Base-by-base conservation (phyloP, 1,140 invertebrate species). In the Pseudoatta argentina region DNA sequence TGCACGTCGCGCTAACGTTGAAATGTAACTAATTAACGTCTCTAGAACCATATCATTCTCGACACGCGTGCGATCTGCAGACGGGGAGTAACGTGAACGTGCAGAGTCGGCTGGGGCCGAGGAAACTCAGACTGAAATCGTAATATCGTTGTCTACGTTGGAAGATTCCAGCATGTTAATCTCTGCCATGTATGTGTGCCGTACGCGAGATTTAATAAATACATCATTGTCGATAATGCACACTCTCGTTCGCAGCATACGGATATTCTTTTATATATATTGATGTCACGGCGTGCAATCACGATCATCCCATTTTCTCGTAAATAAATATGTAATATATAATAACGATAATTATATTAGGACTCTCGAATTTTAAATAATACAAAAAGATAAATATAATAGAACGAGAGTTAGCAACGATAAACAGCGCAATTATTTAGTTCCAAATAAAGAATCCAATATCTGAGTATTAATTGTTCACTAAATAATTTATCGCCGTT, bases 1-100 rank as follows among this genome's bases (percentile, higher is more conserved):
- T 24, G 24, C n/a, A 63, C 39, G 27, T 73, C 53, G 14, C 18
- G 10, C 24, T n/a, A 21, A 75, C 39, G 39, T 73, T 48, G 55
- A 83, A 83, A 83, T 16, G 55, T 51, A 73, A 75, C 77, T 71
- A 81, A 81, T 81, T 81, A 81, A 81, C 34, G 61, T 78, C 59
- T 30, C 76, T 51, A 30, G 3, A 71, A 71, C 48, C 10, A 27
- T 75, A 75, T 73, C 69, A 12, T n/a, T 73, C 53, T 48, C 18
- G 69, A 71, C 51, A 51, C 30, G 79, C 53, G 53, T n/a, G 66
- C 67, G 55, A 72, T 73, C 12, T 67, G 10, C 12, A 61, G 27
- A 75, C 30, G n/a, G 34, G 61, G 63, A 34, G 8, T 63, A 39
- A 82, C 34, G 64, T n/a, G 57, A 79, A 79, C 10, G 51, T 21